Conservation (phyloP, 2,113 vertebrate genomes). For the Muscicapa adusta region DNA sequence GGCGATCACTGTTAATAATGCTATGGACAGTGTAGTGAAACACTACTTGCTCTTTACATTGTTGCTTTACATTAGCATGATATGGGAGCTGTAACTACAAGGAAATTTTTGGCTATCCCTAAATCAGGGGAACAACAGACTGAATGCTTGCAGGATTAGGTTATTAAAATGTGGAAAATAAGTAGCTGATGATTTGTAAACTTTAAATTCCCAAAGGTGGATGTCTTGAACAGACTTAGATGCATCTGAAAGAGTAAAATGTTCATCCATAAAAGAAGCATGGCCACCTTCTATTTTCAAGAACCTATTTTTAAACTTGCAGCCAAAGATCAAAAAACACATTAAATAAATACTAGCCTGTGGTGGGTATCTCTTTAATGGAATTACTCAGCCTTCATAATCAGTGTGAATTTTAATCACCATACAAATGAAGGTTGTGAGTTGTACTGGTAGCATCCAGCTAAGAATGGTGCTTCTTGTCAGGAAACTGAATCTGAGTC, state of each 20-base stretch:
- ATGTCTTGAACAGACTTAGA: background rate
- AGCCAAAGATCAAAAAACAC: background rate
- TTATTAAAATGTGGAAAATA: background rate
- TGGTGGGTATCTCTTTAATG: background rate
- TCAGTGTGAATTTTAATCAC: background rate
- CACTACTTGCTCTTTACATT: background rate
- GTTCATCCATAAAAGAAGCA: background rate
- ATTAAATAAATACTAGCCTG: background rate
- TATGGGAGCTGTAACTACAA: background rate
- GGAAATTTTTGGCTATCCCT: background rate
- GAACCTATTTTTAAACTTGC: background rate
- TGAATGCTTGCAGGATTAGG: background rate
- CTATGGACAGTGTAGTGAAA: background rate
- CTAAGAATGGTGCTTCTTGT: background rate
- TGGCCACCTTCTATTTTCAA: background rate
- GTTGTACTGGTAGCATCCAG: background rate
- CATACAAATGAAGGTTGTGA: background rate
- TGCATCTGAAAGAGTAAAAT: background rate
- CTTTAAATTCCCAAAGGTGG: background rate
- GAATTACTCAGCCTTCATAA: background rate
- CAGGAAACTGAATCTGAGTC: background rate
- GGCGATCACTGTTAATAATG: background rate
- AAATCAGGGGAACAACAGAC: background rate
- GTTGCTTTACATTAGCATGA: background rate
- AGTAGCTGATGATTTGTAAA: background rate